Conservation (phyloP, 2,797 vertebrate species). For the Acrossocheilus fasciatus region DNA sequence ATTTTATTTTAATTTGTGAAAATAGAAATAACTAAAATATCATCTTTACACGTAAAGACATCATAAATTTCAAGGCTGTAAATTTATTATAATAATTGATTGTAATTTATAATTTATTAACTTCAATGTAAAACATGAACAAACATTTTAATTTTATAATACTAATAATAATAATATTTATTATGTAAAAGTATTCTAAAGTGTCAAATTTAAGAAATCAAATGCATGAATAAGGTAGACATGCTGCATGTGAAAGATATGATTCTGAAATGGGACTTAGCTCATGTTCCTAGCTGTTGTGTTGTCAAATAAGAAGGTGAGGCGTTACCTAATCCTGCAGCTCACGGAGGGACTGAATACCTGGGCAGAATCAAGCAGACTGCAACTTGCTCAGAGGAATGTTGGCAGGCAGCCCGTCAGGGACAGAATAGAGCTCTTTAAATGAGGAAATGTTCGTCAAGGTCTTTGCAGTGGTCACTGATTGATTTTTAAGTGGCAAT, state of each 20-base stretch:
- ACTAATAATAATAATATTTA: neutral
- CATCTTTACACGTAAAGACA: neutral
- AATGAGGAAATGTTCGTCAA: slow-evolving; percentile 24
- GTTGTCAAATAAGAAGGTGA: slow-evolving; percentile 35
- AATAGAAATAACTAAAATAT: too few relatives aligned
- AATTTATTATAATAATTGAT: neutral
- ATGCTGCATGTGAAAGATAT: neutral
- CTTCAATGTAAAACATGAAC: neutral
- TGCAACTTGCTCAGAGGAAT: slow-evolving; percentile 48
- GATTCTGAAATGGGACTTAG: neutral
- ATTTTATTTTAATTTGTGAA: too few relatives aligned
- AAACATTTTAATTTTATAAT: neutral
- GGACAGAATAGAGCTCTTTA: neutral
- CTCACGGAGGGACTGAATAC: slow-evolving; percentile 38
- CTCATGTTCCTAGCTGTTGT: slow-evolving; percentile 17
- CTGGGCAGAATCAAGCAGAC: slow-evolving; percentile 49
- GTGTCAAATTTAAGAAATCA: too few relatives aligned
- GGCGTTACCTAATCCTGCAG: slow-evolving; percentile 42
- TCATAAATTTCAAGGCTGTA: neutral
- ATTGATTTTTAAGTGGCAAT: slow-evolving; percentile 9
- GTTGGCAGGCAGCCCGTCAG: slow-evolving; percentile 21
- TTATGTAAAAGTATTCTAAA: neutral
- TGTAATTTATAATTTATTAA: neutral
- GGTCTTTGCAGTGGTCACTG: slow-evolving; percentile 15
- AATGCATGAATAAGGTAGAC: neutral